These are phyloP conservation scores for Galerucella calmariensis DNA, from an alignment of 2,888 invertebrate species.

Conservation along the genomic window DNA sequence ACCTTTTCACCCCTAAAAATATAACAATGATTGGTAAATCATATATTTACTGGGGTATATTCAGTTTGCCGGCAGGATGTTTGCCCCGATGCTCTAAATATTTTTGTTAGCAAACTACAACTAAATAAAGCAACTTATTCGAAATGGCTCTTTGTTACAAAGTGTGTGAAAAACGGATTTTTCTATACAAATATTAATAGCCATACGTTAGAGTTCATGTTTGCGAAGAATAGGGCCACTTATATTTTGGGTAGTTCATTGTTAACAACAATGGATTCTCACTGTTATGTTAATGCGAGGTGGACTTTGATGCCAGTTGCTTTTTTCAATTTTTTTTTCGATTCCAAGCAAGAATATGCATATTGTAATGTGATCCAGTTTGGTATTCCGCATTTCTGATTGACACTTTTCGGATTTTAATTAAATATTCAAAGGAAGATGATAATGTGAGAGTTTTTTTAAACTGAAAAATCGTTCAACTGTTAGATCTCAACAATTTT, in stretches of 20 bases:
- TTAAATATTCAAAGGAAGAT: conserved; percentile 1
- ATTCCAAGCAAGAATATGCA: conserved; percentile 23
- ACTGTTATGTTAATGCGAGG: conserved; percentile 42
- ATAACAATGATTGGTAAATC: conserved; percentile 48
- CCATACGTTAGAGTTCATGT: conserved; percentile 48
- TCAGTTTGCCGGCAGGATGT: conserved; percentile 57
- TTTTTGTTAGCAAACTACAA: conserved; percentile 55
- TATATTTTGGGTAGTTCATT: conserved; percentile 54
- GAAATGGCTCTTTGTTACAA: conserved; percentile 53
- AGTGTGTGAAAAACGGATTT: conserved; percentile 56
- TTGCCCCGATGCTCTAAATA: conserved; percentile 58
- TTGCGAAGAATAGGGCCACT: conserved; percentile 53
- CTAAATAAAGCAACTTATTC: conserved; percentile 54
- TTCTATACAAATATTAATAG: conserved; percentile 55
- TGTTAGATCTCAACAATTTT: no score
- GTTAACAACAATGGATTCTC: conserved; percentile 41
- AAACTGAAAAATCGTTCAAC: no score
- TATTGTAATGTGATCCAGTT: conserved; percentile 19
- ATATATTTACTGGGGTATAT: conserved; percentile 49
- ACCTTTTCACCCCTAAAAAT: conserved; percentile 48
- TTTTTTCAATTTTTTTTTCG: conserved; percentile 33
- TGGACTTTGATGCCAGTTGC: conserved; percentile 34
- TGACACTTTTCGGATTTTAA: conserved; percentile 2
- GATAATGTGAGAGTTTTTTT: neutral
- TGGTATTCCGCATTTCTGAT: neutral